These are phyloP conservation scores for Danaus plexippus DNA, from an alignment of 1,140 invertebrate genomes.

Conservation along the genomic window DNA sequence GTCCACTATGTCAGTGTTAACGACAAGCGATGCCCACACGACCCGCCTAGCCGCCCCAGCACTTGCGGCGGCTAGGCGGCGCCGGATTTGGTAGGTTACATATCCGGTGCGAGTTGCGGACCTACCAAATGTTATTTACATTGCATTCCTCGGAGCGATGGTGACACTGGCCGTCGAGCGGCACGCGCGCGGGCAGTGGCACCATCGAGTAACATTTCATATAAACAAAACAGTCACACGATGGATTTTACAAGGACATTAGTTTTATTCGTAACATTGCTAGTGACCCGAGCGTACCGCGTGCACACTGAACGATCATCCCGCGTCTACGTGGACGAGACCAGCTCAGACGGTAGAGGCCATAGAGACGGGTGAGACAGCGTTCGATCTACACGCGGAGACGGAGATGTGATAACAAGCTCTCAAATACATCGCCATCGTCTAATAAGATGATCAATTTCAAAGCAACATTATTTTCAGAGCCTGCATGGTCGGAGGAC, in stretches of 20 bases:
- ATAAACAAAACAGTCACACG: slow-evolving; percentile 61
- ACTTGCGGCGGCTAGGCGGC: slow-evolving; percentile 17
- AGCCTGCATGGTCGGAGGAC: slow-evolving; percentile 22
- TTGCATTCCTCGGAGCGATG: slow-evolving; percentile 53
- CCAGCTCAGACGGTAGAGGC: background rate
- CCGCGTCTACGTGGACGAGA: background rate
- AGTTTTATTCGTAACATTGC: slow-evolving; percentile 48
- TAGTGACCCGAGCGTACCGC: slow-evolving; percentile 24
- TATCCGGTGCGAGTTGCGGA: slow-evolving; percentile 43
- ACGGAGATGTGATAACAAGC: slow-evolving; percentile 17
- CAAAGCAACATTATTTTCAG: slow-evolving; percentile 5
- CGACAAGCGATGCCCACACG: slow-evolving; percentile 69
- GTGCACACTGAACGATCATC: slow-evolving; percentile 15
- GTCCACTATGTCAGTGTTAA: slow-evolving; percentile 56
- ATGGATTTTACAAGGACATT: slow-evolving; percentile 59
- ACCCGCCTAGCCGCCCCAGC: slow-evolving; percentile 33
- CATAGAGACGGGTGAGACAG: background rate
- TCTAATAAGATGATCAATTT: slow-evolving; percentile 3
- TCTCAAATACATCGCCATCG: slow-evolving; percentile 3
- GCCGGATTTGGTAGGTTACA: slow-evolving; percentile 48
- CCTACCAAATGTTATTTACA: slow-evolving; percentile 69
- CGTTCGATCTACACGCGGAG: slow-evolving; percentile 19
- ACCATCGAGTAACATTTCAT: slow-evolving; percentile 47
- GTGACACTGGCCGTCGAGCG: slow-evolving; percentile 40
- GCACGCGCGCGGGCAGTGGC: slow-evolving; percentile 31